Percentiles rank a stretch among this genome's conserved stretches.
phyloP scores from a whole-genome alignment of 2,797 vertebrate genomes.

The Lithobates pipiens region DNA sequence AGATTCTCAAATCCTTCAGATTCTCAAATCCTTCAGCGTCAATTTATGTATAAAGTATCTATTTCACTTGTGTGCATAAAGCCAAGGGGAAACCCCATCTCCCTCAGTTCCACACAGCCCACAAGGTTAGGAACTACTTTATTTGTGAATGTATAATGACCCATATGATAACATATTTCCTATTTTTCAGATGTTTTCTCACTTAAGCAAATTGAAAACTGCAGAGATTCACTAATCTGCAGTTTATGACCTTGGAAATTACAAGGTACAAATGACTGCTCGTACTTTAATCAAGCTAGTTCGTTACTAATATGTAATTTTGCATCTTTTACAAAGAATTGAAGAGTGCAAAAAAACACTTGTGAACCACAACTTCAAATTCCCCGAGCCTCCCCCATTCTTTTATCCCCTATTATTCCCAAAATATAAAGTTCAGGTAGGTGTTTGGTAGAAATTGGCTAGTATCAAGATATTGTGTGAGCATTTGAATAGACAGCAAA shows the following conservation, averaged over 20 bases:
- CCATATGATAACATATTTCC: slow-evolving; percentile 9
- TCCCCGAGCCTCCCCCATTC: too few species aligned
- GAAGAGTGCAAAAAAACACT: too few species aligned
- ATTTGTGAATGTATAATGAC: not conserved
- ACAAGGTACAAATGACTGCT: not conserved
- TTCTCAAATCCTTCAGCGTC: too few species aligned
- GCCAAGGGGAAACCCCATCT: slow-evolving; percentile 9
- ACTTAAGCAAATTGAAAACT: not conserved
- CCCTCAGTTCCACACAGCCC: slow-evolving; percentile 7
- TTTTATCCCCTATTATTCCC: too few species aligned
- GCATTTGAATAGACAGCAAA: too few species aligned
- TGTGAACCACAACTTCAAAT: too few species aligned
- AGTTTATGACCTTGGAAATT: not conserved
- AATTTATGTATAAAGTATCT: too few species aligned
- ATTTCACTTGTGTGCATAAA: not conserved
- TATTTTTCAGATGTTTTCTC: slow-evolving; percentile 1
- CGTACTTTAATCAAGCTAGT: not conserved
- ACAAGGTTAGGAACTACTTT: not conserved
- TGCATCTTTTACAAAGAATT: too few species aligned
- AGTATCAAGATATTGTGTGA: too few species aligned
- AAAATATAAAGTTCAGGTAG: too few species aligned
- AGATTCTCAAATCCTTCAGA: too few species aligned
- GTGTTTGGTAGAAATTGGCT: too few species aligned
- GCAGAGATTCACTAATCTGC: not conserved
- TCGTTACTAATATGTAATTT: not conserved